Conservation (phyloP, 2,888 invertebrate species). For the Cryptosula pallasiana region DNA sequence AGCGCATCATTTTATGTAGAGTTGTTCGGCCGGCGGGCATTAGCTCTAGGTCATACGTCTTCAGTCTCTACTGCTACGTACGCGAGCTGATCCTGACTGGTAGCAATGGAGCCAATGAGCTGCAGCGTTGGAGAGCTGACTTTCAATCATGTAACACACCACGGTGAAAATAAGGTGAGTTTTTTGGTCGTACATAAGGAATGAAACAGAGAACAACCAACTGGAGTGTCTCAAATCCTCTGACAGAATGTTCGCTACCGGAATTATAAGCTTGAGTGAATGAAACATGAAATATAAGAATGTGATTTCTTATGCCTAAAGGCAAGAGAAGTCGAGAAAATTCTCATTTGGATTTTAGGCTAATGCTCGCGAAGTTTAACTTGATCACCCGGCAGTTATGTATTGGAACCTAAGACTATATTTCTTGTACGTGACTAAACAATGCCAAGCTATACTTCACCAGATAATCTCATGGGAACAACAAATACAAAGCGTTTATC, state of each 20-base stretch:
- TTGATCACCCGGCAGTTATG: too few species aligned
- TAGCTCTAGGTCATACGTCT: neutral
- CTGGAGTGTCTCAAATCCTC: too few species aligned
- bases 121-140: constrained; percentile 17
- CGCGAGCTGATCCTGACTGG: neutral
- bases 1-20: neutral
- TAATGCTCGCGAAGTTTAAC: too few species aligned
- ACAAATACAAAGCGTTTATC: neutral
- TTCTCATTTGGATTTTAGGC: too few species aligned
- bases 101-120: constrained; percentile 15
- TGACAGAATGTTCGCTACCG: too few species aligned
- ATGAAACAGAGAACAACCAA: too few species aligned
- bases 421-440: constrained; percentile 17
- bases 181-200: neutral
- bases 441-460: neutral
- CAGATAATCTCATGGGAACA: neutral
- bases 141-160: neutral
- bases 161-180: neutral
- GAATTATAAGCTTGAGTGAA: too few species aligned
- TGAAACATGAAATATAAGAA: too few species aligned
- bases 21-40: neutral
- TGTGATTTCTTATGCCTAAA: too few species aligned
- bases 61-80: neutral
- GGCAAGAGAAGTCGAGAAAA: too few species aligned
- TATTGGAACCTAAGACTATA: too few species aligned